Evolutionary conservation across 92 coral and sea anemone genomes (phyloP), one percentile per base, ranked within the genome.

Genomic region (Porites lobata): DNA sequence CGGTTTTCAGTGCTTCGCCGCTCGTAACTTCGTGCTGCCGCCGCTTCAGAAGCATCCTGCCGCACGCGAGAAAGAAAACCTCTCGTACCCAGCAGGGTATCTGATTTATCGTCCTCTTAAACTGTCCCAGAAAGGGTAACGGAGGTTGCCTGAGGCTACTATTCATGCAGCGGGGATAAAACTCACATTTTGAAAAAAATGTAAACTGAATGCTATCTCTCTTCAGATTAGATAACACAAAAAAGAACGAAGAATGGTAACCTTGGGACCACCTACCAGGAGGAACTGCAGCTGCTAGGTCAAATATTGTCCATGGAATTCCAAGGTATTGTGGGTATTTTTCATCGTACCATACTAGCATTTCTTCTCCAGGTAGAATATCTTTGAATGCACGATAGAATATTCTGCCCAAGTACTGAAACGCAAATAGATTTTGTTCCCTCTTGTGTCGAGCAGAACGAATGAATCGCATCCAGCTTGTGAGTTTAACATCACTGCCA

Each of bases 381-480:
- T 87, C 94, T 71, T 92, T 96, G 86, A 96, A 93, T 0, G 98
- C 88, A 51, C 98, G 95, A 90, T 98, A 98, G 85, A 88, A 98
- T 75, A 98, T 93, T 69, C 83, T 96, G 17, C 94, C 98, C 15
- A 92, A 86, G 82, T 94, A 98, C 87, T 98, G 99, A 77, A 98
- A 89, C 38, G 94, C 98, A 67, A 65, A 94, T 82, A 98, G 83
- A 93, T 98, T 98, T 75, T 98, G 99, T 67, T 98, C 99, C 12
- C 58, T 82, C 65, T 82, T 93, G 86, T 91, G 91, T 1, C 99
- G 95, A 47, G 98, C 99, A 62, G 98, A 96, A 72, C 98, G 98
- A 68, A 98, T 98, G 58, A 94, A 98, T 26, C 99, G 82, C 99
- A 98, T 96, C 99, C 99, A 98, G 53, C 98, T 98, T 21, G 99